A percentile compares a stretch with the other conserved stretches of the same genome.
Evolutionary conservation across 2,888 invertebrate genomes (phyloP).

Genomic region (Microplitis deprimator): DNA sequence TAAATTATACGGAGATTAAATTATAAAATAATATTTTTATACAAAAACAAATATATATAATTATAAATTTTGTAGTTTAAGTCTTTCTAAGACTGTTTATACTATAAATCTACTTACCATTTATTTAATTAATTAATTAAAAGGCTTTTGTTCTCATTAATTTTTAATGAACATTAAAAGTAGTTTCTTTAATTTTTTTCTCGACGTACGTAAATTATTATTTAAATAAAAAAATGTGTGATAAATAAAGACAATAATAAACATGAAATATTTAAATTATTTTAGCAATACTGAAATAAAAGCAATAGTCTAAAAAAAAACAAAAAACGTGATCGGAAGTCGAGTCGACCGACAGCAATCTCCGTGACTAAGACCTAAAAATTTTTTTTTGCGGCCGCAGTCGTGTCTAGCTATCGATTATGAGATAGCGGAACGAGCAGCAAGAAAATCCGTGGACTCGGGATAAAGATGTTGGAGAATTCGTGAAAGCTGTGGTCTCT

Average conservation of each 20-base stretch:
- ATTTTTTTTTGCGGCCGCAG: constrained; percentile 33
- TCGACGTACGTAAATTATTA: background rate
- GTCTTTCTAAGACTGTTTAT: constrained; percentile 4
- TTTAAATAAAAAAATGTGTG: background rate
- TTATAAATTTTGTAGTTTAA: background rate
- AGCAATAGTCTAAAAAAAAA: constrained; percentile 23
- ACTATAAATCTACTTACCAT: background rate
- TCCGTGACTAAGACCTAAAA: constrained; percentile 2
- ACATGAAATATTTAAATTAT: background rate
- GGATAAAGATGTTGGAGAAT: constrained; percentile 30
- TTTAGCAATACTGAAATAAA: constrained; percentile 33
- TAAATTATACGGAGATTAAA: background rate
- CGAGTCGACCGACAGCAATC: background rate
- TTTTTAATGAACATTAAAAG: background rate
- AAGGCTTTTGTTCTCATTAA: background rate
- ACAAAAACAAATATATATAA: background rate
- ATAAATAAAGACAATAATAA: background rate
- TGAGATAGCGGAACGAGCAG: constrained; percentile 27
- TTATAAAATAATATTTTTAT: constrained; percentile 24
- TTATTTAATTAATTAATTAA: background rate
- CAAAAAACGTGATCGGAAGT: constrained; percentile 48
- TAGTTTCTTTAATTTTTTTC: background rate
- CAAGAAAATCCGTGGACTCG: constrained; percentile 29
- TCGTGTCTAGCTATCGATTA: constrained; percentile 37
- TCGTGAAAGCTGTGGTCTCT: constrained; percentile 60